Percentiles rank a stretch among this genome's conserved stretches.
Conservation (phyloP, 2,113 vertebrate species). For the Amazona vittata region DNA sequence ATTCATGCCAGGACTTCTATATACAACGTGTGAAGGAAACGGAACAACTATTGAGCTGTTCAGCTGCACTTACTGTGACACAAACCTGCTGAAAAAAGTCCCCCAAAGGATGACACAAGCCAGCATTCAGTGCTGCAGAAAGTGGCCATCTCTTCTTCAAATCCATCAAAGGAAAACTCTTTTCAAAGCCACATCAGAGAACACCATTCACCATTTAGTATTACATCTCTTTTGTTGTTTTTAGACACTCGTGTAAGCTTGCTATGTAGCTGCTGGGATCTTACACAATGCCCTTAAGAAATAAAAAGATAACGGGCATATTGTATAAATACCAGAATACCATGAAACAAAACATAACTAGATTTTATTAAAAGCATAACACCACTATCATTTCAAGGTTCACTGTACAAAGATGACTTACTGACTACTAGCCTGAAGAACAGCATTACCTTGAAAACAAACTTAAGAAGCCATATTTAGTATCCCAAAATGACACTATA, state of each 20-base stretch:
- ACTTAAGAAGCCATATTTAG: not conserved
- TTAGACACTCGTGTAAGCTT: conserved; percentile 27
- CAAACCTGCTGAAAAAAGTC: conserved; percentile 35
- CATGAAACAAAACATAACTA: conserved; percentile 11
- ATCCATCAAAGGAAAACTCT: conserved; percentile 28
- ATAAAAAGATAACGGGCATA: conserved; percentile 31
- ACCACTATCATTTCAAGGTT: conserved; percentile 10
- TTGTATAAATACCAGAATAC: conserved; percentile 23
- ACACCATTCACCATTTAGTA: conserved; percentile 33
- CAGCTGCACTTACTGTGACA: conserved; percentile 18
- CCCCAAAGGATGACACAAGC: conserved; percentile 37
- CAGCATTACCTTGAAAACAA: conserved; percentile 3
- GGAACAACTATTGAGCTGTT: conserved; percentile 64
- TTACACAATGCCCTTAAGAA: conserved; percentile 56
- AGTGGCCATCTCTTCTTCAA: conserved; percentile 25
- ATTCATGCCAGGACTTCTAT: conserved; percentile 37
- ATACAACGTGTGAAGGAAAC: conserved; percentile 55
- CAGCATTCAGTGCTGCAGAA: conserved; percentile 16
- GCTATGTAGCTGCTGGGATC: conserved; percentile 36
- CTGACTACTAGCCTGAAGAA: not conserved
- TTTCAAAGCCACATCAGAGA: conserved; percentile 44
- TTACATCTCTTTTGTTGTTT: conserved; percentile 51
- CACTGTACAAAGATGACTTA: not conserved
- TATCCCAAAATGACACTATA: not conserved
- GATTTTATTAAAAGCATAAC: conserved; percentile 25